Conservation (phyloP, 2,888 invertebrate species). For the Amiota minor region DNA sequence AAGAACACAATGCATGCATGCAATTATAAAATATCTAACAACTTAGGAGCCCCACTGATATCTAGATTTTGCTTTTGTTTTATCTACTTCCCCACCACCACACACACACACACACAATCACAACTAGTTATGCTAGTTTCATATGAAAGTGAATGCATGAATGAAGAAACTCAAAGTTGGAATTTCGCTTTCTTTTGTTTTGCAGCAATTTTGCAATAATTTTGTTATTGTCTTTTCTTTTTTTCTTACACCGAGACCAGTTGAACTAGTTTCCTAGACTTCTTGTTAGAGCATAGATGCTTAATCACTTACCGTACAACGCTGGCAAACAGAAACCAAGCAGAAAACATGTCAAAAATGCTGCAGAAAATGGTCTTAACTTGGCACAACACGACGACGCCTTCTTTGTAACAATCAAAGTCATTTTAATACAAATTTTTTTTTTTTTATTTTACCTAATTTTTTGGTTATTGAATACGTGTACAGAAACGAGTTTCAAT, state of each 20-base stretch:
- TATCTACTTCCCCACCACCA: background rate
- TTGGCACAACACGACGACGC: background rate
- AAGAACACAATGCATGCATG: too few species aligned
- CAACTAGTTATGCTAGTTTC: constrained; percentile 66
- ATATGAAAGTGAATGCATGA: constrained; percentile 63
- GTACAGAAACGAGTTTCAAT: background rate
- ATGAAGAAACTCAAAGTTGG: constrained; percentile 20
- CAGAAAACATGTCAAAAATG: constrained; percentile 50
- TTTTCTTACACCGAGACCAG: background rate
- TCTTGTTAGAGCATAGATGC: background rate
- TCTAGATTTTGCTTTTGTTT: constrained; percentile 17
- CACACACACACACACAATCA: background rate
- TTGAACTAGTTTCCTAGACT: background rate
- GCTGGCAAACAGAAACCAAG: constrained; percentile 36
- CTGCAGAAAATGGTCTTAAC: constrained; percentile 24
- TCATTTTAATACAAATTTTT: background rate
- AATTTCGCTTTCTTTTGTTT: constrained; percentile 59
- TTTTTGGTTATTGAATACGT: constrained; percentile 2
- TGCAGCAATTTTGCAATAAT: background rate
- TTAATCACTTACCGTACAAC: constrained; percentile 47
- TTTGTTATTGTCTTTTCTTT: background rate
- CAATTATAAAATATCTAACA: too few species aligned
- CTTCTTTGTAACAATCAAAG: background rate
- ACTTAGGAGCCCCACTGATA: constrained; percentile 2
- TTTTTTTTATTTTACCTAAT: background rate